Conservation (phyloP, 2,888 invertebrate species). For the Pteria penguin region DNA sequence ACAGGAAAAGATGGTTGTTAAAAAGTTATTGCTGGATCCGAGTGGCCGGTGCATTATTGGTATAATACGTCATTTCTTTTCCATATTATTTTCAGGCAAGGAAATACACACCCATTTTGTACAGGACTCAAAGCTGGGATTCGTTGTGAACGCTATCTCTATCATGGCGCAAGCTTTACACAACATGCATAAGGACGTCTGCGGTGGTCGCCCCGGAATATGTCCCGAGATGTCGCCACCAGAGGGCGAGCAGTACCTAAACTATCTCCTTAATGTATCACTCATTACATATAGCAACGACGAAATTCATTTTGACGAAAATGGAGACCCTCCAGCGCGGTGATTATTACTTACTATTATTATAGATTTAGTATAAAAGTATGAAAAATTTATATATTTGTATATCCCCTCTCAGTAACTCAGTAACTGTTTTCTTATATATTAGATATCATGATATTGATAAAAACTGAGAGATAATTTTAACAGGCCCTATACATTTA, state of each 20-base stretch:
- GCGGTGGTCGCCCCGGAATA: conserved; percentile 81
- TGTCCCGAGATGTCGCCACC: conserved; percentile 86
- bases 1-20: too few relatives aligned
- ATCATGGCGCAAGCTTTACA: conserved; percentile 88
- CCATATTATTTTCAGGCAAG: conserved; percentile 80
- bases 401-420: too few relatives aligned
- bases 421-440: too few relatives aligned
- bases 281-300: conserved; percentile 84
- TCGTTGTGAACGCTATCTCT: conserved; percentile 89
- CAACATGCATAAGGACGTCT: conserved; percentile 85
- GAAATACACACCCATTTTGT: conserved; percentile 82
- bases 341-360: too few relatives aligned
- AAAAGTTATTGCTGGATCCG: too few relatives aligned
- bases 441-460: too few relatives aligned
- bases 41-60: too few relatives aligned
- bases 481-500: too few relatives aligned
- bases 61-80: background rate
- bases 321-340: conserved; percentile 90
- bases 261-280: conserved; percentile 86
- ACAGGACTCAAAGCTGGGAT: conserved; percentile 89
- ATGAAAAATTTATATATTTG: too few relatives aligned
- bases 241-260: conserved; percentile 85
- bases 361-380: too few relatives aligned
- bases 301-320: conserved; percentile 86
- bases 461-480: too few relatives aligned